Conservation (phyloP, 2,797 vertebrate species). For the Choloepus didactylus region DNA sequence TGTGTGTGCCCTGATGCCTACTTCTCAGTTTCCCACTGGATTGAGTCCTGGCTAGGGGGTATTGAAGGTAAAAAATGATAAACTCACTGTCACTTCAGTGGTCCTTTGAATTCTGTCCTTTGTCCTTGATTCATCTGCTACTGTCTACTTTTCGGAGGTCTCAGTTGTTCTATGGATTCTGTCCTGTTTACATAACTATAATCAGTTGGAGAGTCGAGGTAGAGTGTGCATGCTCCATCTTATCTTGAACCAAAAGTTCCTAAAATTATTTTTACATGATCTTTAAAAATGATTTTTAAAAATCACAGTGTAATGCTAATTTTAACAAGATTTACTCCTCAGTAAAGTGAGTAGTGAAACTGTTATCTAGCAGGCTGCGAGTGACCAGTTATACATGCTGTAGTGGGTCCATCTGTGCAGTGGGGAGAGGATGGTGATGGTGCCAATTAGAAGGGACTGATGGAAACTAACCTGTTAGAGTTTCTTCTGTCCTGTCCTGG, state of each 20-base stretch:
- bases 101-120: background rate
- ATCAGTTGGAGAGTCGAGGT: background rate
- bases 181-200: background rate
- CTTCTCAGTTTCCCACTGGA: too few species aligned
- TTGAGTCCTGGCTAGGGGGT: background rate
- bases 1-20: background rate
- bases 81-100: background rate
- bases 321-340: background rate
- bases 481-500: background rate
- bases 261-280: background rate
- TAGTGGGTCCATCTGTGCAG: background rate
- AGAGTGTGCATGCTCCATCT: background rate
- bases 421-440: too few species aligned
- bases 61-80: background rate
- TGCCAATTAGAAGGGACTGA: rapidly evolving
- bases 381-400: background rate
- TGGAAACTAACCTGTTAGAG: background rate
- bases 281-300: background rate
- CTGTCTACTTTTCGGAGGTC: background rate
- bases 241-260: background rate
- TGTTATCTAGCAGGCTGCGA: background rate
- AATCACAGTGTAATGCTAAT: background rate
- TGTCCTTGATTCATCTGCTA: background rate
- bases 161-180: background rate
- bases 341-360: too few species aligned